Conservation (phyloP, 2,888 invertebrate genomes). For the Conops quadrifasciatus region DNA sequence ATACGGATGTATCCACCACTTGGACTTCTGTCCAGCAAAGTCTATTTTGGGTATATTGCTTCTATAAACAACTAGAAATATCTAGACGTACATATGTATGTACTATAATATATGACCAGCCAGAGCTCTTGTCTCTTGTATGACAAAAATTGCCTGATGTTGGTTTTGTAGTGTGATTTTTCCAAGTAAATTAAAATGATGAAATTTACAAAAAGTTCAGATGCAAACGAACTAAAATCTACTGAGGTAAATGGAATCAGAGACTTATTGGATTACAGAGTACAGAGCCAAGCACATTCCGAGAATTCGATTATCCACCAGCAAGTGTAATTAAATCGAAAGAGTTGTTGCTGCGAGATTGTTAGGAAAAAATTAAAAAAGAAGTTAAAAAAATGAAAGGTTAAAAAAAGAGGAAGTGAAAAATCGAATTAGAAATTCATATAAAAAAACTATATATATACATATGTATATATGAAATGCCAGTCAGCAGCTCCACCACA, state of each 20-base stretch:
- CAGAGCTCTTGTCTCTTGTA: too few species aligned
- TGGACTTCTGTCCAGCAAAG: too few species aligned
- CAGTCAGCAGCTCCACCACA: background rate
- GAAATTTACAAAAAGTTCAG: background rate
- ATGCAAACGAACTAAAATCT: constrained; percentile 23
- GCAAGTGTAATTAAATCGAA: constrained; percentile 62
- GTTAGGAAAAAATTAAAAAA: background rate
- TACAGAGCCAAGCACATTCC: constrained; percentile 18
- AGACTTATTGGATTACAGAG: constrained; percentile 35
- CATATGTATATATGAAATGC: background rate
- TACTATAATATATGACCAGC: too few species aligned
- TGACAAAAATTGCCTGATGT: too few species aligned
- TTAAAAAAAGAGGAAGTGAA: background rate
- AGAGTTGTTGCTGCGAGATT: constrained; percentile 25
- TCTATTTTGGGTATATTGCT: too few species aligned
- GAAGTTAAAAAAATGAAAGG: background rate
- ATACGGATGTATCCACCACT: too few species aligned
- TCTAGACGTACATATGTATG: too few species aligned
- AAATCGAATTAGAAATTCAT: background rate
- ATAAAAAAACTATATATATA: background rate
- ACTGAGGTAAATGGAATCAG: constrained; percentile 20
- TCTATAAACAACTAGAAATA: too few species aligned
- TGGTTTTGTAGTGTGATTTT: too few species aligned
- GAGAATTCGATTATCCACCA: constrained; percentile 62
- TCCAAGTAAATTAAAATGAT: too few species aligned